These are phyloP conservation scores for Leucoma salicis DNA, from an alignment of 2,888 invertebrate species.

Conservation along the genomic window DNA sequence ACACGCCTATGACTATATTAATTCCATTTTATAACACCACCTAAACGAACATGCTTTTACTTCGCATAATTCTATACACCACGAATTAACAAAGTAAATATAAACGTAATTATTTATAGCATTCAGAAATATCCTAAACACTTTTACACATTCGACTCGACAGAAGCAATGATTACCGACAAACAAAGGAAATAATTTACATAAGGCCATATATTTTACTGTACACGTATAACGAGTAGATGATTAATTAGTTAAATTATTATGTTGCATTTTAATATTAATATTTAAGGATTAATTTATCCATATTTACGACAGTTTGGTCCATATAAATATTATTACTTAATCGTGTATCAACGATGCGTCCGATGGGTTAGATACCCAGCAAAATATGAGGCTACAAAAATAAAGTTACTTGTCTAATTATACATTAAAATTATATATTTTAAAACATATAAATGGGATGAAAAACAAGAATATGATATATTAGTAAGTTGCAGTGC, in stretches of 20 bases:
- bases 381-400: conserved; percentile 34
- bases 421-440: not conserved
- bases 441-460: not conserved
- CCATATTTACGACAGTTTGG: conserved; percentile 80
- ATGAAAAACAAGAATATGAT: not conserved
- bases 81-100: conserved; percentile 54
- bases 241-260: conserved; percentile 77
- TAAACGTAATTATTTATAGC: conserved; percentile 33
- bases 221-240: conserved; percentile 80
- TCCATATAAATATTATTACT: conserved; percentile 80
- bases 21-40: conserved; percentile 66
- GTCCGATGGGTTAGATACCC: conserved; percentile 59
- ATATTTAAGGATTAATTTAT: conserved; percentile 75
- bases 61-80: conserved; percentile 59
- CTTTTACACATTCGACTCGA: conserved; percentile 57
- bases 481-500: not conserved
- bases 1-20: conserved; percentile 61
- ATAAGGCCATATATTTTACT: conserved; percentile 81
- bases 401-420: not conserved
- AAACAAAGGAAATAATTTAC: conserved; percentile 74
- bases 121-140: conserved; percentile 50
- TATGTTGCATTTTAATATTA: conserved; percentile 71
- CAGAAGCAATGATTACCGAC: conserved; percentile 67
- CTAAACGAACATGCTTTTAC: conserved; percentile 63
- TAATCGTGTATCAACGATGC: conserved; percentile 59